phyloP scores from a whole-genome alignment of 2,888 invertebrate genomes.

The Achlya flavicornis region DNA sequence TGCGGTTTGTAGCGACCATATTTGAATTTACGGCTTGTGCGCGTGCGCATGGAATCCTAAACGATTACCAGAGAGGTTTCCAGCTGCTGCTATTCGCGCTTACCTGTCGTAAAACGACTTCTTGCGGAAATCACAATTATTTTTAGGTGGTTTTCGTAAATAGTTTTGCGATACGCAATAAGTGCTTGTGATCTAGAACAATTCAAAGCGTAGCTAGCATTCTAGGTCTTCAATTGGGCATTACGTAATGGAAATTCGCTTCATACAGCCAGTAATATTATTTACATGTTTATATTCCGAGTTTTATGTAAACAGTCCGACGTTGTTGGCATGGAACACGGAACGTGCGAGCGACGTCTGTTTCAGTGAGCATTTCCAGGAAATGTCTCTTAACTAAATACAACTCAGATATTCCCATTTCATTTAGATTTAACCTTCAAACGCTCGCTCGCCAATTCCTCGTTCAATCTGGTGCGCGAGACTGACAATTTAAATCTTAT shows the following conservation, averaged over 20 bases:
- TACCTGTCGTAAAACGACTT: slow-evolving; percentile 39
- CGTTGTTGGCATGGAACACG: slow-evolving; percentile 48
- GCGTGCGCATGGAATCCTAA: slow-evolving; percentile 67
- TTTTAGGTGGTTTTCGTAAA: slow-evolving; percentile 7
- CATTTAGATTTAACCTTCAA: slow-evolving; percentile 73
- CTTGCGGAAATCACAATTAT: slow-evolving; percentile 48
- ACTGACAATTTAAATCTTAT: slow-evolving; percentile 61
- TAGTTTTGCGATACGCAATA: background rate
- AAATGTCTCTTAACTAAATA: slow-evolving; percentile 53
- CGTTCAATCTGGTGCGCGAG: slow-evolving; percentile 57
- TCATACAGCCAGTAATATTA: slow-evolving; percentile 11
- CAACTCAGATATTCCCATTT: slow-evolving; percentile 48
- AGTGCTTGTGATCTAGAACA: background rate
- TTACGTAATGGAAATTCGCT: background rate
- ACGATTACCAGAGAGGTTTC: slow-evolving; percentile 55
- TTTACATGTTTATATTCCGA: slow-evolving; percentile 30
- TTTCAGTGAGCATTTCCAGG: slow-evolving; percentile 58
- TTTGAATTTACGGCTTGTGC: slow-evolving; percentile 68
- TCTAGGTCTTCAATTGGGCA: background rate
- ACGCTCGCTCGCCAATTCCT: slow-evolving; percentile 61
- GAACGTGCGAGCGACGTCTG: slow-evolving; percentile 58
- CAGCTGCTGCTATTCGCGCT: slow-evolving; percentile 62
- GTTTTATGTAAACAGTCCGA: slow-evolving; percentile 34
- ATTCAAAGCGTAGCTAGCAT: no score
- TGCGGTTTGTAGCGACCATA: slow-evolving; percentile 73